A percentile compares a stretch with the other conserved stretches of the same genome.
Evolutionary conservation across 2,888 invertebrate species (phyloP).

Genomic region (Dendrolimus pini): DNA sequence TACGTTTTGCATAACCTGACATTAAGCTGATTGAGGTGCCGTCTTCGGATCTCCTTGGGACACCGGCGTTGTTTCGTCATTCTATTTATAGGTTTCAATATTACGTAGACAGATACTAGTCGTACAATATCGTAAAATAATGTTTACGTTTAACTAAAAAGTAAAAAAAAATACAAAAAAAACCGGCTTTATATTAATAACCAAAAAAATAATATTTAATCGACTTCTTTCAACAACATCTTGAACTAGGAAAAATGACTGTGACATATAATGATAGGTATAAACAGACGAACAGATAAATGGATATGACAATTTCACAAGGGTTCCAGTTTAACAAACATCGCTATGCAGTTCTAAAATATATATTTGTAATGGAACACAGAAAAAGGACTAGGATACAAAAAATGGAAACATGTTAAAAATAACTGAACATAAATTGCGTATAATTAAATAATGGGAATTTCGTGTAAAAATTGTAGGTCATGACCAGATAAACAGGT

Average conservation of each 20-base stretch:
- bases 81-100: background rate
- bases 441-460: background rate
- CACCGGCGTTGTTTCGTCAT: slow-evolving; percentile 15
- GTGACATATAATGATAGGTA: no score
- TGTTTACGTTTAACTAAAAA: no score
- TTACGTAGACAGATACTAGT: background rate
- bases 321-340: no score
- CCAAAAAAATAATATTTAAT: no score
- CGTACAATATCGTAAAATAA: no score
- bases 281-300: no score
- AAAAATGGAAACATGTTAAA: background rate
- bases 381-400: background rate
- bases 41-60: slow-evolving; percentile 26
- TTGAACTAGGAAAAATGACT: no score
- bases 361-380: background rate
- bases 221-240: no score
- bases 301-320: no score
- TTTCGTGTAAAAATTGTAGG: background rate
- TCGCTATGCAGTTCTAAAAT: no score
- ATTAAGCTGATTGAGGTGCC: slow-evolving; percentile 44
- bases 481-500: background rate
- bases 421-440: background rate
- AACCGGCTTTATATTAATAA: no score
- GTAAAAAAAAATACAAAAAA: no score
- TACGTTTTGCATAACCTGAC: slow-evolving; percentile 52